Evolutionary conservation across 2,113 vertebrate genomes (phyloP), one percentile per base, ranked within the genome.

Genomic region (Poecile atricapillus): DNA sequence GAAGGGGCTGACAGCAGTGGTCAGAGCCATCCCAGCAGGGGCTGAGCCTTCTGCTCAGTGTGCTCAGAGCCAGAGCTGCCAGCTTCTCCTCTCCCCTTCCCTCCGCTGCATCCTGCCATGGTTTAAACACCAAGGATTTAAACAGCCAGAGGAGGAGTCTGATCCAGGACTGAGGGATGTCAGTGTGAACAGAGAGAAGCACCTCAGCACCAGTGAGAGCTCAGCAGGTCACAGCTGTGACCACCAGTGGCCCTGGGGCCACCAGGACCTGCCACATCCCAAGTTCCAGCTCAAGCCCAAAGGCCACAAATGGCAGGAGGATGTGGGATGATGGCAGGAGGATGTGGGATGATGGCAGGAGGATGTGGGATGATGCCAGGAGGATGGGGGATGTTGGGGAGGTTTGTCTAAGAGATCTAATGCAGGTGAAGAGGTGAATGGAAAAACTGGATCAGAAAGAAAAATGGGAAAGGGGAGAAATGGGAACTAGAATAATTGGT

Each of bases 361-460:
- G 20, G 35, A 43, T 0, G 13, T 0, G 2, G 46, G 58, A n/a
- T n/a, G n/a, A n/a, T n/a, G n/a, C n/a, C 75, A 21, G 58, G 20
- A 33, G 20, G 35, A 43, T 0, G 13, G 0, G 2, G 46, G 58
- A 9, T 4, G 3, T 0, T 11, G 35, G n/a, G 33, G 22, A 11
- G 13, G 6, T 13, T 77, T 90, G 73, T 22, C 73, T 25, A 11
- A 46, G 23, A 67, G 15, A 63, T 1, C 7, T 33, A 39, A n/a
- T 14, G 30, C 41, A 73, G 56, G 30, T 3, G 64, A 53, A 74
- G 43, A 59, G 4, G 12, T 31, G 37, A 25, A 18, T 47, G 43
- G 11, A 4, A 43, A 50, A 84, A 88, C 60, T 3, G 3, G 21
- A 15, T 79, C 56, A 67, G 50, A 53, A 49, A 53, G 50, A 35